Evolutionary conservation across 2,888 invertebrate genomes (phyloP).

Genomic region (Neoitamus cyanurus): DNA sequence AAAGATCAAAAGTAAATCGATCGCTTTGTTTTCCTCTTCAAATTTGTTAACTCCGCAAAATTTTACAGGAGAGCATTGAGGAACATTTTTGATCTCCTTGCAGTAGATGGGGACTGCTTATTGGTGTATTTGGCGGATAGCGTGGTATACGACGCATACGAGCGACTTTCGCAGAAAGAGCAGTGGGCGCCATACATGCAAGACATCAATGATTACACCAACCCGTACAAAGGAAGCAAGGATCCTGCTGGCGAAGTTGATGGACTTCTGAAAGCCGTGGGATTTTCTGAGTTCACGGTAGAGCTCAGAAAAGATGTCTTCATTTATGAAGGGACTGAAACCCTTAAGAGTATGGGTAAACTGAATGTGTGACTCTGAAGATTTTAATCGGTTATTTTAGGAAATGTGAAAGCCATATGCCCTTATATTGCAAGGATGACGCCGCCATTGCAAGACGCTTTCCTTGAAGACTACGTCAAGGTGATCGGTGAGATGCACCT

Average conservation of each 20-base stretch:
- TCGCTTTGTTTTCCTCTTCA: background rate
- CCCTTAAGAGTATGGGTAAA: conserved; percentile 69
- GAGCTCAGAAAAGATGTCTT: conserved; percentile 71
- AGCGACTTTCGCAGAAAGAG: conserved; percentile 69
- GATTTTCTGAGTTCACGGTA: conserved; percentile 73
- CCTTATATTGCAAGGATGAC: conserved; percentile 76
- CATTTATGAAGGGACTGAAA: conserved; percentile 70
- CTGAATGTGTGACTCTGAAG: background rate
- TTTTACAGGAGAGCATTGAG: conserved; percentile 71
- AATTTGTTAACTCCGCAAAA: background rate
- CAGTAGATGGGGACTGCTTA: conserved; percentile 75
- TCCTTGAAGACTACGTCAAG: conserved; percentile 72
- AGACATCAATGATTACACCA: conserved; percentile 74
- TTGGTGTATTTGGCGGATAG: conserved; percentile 76
- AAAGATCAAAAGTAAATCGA: conserved; percentile 74
- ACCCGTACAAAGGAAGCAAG: conserved; percentile 74
- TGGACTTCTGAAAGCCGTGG: conserved; percentile 69
- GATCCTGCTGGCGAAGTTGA: conserved; percentile 71
- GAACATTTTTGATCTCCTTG: conserved; percentile 76
- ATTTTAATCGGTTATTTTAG: conserved; percentile 64
- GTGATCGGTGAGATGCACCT: conserved; percentile 68
- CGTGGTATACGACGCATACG: conserved; percentile 77
- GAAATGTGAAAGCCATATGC: conserved; percentile 75
- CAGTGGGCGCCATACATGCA: conserved; percentile 75
- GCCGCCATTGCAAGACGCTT: conserved; percentile 70